Base-by-base conservation (phyloP, 2,888 invertebrate genomes). In the Thecophora atra region DNA sequence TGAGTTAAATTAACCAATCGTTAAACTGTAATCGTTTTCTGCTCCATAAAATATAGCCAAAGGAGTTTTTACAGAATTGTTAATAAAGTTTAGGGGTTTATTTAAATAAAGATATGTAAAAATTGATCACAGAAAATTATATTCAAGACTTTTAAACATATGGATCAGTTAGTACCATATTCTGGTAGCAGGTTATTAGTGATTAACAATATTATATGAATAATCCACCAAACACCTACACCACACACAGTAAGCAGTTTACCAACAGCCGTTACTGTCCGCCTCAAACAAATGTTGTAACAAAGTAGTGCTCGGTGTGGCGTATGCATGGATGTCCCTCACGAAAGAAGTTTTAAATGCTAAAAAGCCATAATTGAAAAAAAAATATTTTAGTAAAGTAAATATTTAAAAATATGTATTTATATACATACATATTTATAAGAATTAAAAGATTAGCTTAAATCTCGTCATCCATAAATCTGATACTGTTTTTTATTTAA, bases 201-300 rank as follows among this genome's bases (percentile, higher is more conserved):
- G 56, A 99, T 94, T 19, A 99, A 87, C 72, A 99, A 88, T 72
- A 99, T 93, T 70, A 99, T 93, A 88, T 99, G 99, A 1, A 99
- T 95, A 77, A 99, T 92, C 99, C 99, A 99, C 99, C 99, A 99
- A 70, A 99, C 93, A 11, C 99, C 99, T 63, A 98, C 89, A 2
- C 99, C 99, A 30, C 99, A 99, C 8, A 99, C 87, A 5, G 99
- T 98, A 60, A 99, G 88, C 0, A 85, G 76, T 73, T 85, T 85
- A 0, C 98, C 99, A 1, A 98, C 98, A 17, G 97, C 95, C 4
- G 98, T 97, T 28, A 99, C 99, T 0, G 98, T 98, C 87, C 99
- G 98, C 0, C 99, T 99, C 2, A 99, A 89, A 85, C 98, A 98
- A 88, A 99, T 0, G 99, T 99, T 0, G 98, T 97, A 0, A 97